phyloP scores from a whole-genome alignment of 2,113 vertebrate genomes.

The Sminthopsis crassicaudata region DNA sequence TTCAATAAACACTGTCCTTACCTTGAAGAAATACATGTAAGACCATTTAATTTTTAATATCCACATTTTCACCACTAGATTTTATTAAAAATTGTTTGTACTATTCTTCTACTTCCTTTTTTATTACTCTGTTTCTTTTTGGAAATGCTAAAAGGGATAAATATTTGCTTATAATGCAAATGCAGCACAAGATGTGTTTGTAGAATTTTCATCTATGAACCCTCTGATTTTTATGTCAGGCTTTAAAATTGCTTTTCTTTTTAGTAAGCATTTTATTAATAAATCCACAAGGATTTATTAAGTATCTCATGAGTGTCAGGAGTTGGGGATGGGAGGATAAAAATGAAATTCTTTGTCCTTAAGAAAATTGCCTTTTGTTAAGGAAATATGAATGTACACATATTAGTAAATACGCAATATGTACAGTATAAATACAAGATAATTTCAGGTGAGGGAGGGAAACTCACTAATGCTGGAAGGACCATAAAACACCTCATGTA shows the following conservation, averaged over 20 bases:
- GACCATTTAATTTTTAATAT: neutral
- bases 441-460: neutral
- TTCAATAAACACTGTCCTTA: neutral
- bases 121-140: constrained; percentile 30
- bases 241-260: neutral
- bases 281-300: neutral
- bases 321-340: neutral
- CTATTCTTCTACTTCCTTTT: neutral
- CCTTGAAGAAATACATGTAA: neutral
- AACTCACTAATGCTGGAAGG: neutral
- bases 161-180: neutral
- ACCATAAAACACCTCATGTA: neutral
- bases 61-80: neutral
- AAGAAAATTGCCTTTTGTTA: neutral
- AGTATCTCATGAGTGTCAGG: neutral
- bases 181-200: neutral
- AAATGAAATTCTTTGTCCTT: neutral
- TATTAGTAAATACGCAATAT: neutral
- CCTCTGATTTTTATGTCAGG: neutral
- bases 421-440: neutral
- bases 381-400: neutral
- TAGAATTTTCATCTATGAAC: constrained; percentile 32
- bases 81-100: constrained; percentile 7
- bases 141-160: constrained; percentile 6
- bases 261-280: constrained; percentile 9